phyloP scores from a whole-genome alignment of 2,888 invertebrate genomes.

The Cartodere bifasciata region DNA sequence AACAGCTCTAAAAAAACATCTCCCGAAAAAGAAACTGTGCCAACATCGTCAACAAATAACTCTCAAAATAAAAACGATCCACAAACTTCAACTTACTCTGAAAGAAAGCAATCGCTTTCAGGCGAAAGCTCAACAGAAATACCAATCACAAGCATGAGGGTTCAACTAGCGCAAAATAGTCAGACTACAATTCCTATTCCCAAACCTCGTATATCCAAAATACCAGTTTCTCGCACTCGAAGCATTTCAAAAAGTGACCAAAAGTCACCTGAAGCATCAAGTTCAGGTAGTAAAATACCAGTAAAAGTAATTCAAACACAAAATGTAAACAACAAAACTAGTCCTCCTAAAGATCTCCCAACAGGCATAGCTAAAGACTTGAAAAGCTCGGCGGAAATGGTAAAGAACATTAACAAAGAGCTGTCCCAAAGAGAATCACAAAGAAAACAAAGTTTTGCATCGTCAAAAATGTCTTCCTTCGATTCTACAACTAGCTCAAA shows the following conservation, averaged over 20 bases:
- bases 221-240: constrained; percentile 29
- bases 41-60: no score
- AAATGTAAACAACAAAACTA: constrained; percentile 8
- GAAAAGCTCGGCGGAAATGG: constrained; percentile 2
- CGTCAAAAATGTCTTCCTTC: constrained; percentile 27
- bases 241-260: constrained; percentile 23
- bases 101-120: no score
- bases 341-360: background rate
- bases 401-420: no score
- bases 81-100: no score
- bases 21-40: no score
- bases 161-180: constrained; percentile 27
- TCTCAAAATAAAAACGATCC: no score
- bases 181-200: constrained; percentile 21
- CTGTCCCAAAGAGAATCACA: background rate
- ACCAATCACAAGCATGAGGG: constrained; percentile 26
- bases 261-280: constrained; percentile 18
- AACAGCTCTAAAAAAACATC: no score
- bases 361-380: constrained; percentile 1
- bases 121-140: constrained; percentile 21
- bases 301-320: constrained; percentile 17
- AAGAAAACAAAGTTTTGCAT: constrained; percentile 14
- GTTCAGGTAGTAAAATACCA: constrained; percentile 26
- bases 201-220: constrained; percentile 27
- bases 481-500: constrained; percentile 32